Conservation (phyloP, 1,140 invertebrate genomes). For the Agrypnia vestita region DNA sequence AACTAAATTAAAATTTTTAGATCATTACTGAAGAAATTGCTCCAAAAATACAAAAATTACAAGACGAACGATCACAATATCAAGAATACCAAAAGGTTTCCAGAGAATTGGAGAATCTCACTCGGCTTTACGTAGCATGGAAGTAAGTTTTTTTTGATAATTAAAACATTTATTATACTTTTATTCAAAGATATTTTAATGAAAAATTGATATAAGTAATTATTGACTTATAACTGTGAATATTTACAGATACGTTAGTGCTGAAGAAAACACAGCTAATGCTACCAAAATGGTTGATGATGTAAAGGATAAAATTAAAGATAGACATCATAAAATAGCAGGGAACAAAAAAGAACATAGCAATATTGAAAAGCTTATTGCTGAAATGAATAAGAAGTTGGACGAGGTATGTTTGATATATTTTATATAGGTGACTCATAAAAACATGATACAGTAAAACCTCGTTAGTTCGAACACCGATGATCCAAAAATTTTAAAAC, state of each 20-base stretch:
- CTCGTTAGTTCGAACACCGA: no score
- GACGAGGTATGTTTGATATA: conserved; percentile 72
- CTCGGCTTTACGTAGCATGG: conserved; percentile 84
- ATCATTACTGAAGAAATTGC: conserved; percentile 91
- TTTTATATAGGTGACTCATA: no score
- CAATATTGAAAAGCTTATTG: conserved; percentile 73
- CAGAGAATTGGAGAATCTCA: conserved; percentile 90
- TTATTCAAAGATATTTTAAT: no score
- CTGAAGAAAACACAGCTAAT: conserved; percentile 72
- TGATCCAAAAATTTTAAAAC: no score
- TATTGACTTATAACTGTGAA: no score
- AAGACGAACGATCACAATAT: conserved; percentile 89
- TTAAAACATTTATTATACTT: no score
- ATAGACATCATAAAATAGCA: no score
- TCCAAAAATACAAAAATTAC: conserved; percentile 90
- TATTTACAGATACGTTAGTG: conserved; percentile 69
- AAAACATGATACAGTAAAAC: no score
- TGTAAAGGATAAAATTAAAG: conserved; percentile 73
- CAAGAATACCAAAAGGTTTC: conserved; percentile 91
- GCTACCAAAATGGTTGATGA: conserved; percentile 73
- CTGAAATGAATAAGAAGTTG: conserved; percentile 71
- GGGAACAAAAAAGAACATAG: no score
- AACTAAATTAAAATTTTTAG: no score
- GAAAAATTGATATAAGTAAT: not conserved
- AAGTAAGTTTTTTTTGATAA: conserved; percentile 72